phyloP scores from a whole-genome alignment of 1,140 invertebrate species.

The Maniola jurtina region DNA sequence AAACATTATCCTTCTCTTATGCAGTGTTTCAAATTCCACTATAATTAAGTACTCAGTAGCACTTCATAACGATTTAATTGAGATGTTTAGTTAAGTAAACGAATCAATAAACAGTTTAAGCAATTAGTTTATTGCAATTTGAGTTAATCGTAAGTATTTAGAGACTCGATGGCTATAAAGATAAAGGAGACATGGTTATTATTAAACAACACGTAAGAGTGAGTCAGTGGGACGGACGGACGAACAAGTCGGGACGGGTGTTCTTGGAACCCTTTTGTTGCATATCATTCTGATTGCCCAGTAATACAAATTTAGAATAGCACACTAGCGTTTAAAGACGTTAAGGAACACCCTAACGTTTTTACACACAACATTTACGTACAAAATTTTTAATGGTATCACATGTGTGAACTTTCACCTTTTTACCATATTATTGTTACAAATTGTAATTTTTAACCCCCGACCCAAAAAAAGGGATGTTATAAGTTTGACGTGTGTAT shows the following conservation, averaged over 20 bases:
- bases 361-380: no score
- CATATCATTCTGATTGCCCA: conserved; percentile 71
- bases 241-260: conserved; percentile 52
- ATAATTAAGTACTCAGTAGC: not conserved
- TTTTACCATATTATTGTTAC: no score
- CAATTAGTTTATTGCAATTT: not conserved
- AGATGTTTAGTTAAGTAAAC: not conserved
- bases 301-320: conserved; percentile 57
- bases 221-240: conserved; percentile 67
- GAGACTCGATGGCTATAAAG: conserved; percentile 36
- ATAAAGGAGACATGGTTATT: conserved; percentile 59
- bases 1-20: no score
- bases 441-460: no score
- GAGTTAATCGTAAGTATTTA: conserved; percentile 2
- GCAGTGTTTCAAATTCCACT: no score
- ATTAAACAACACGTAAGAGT: conserved; percentile 63
- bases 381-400: no score
- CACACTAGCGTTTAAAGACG: conserved; percentile 31
- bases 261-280: conserved; percentile 72
- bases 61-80: not conserved
- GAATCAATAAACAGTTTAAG: not conserved
- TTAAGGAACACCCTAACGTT: not conserved
- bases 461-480: no score
- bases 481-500: no score
- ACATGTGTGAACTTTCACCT: no score